Evolutionary conservation across 2,113 vertebrate genomes (phyloP).

Genomic region (Penelope pileata): DNA sequence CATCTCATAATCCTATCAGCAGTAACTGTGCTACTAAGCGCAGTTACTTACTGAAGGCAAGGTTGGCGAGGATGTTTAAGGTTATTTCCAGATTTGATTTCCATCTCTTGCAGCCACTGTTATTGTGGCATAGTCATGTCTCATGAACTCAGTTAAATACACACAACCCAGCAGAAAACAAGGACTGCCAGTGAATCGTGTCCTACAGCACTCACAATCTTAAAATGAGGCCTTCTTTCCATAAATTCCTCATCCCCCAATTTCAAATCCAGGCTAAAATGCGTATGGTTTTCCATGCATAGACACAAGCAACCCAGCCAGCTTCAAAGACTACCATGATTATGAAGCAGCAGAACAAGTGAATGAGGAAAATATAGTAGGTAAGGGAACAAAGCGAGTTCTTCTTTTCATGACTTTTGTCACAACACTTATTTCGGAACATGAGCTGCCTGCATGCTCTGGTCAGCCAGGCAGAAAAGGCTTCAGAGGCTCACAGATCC

Average conservation of each 20-base stretch:
- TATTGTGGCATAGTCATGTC: not conserved
- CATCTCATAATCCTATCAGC: not conserved
- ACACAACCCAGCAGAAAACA: not conserved
- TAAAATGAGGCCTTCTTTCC: not conserved
- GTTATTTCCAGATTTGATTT: not conserved
- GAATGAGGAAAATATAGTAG: not conserved
- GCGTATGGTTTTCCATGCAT: not conserved
- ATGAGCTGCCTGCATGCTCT: not conserved
- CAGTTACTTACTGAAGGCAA: not conserved
- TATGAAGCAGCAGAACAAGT: not conserved
- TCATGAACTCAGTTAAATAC: not conserved
- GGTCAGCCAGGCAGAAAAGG: not conserved
- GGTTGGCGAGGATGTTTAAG: rapidly evolving
- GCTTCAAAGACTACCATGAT: not conserved
- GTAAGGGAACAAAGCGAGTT: not conserved
- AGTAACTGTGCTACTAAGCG: not conserved
- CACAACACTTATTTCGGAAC: not conserved
- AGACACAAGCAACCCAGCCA: not conserved
- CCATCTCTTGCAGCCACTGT: not conserved
- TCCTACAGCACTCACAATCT: not conserved
- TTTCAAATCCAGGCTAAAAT: not conserved
- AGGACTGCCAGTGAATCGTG: not conserved
- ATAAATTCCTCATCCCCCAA: not conserved
- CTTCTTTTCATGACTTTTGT: not conserved
- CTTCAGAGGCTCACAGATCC: not conserved